Conservation (phyloP, 2,888 invertebrate species). For the Hoplodrina ambigua region DNA sequence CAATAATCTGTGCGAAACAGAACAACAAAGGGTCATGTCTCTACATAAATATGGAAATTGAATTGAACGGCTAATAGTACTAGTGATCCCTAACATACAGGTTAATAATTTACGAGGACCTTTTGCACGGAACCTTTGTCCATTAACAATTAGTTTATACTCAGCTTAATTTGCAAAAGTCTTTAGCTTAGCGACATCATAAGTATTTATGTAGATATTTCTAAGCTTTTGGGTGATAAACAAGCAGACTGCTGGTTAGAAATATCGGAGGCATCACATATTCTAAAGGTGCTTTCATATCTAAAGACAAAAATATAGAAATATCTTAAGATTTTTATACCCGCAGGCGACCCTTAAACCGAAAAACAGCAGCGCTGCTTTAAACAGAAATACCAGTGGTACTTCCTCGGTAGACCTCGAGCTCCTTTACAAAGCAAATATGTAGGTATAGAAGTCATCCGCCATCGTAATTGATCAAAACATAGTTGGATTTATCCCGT, state of each 20-base stretch:
- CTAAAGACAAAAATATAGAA: too few relatives aligned
- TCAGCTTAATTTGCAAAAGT: conserved; percentile 7
- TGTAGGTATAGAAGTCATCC: too few relatives aligned
- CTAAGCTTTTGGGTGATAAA: too few relatives aligned
- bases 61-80: conserved; percentile 23
- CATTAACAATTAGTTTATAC: conserved; percentile 21
- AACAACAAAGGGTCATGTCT: conserved; percentile 17
- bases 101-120: conserved; percentile 15
- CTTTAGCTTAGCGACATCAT: neutral
- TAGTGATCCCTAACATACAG: conserved; percentile 5
- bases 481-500: neutral
- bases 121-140: conserved; percentile 14
- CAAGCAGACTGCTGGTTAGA: neutral
- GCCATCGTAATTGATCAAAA: neutral
- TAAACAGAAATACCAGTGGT: neutral
- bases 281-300: neutral
- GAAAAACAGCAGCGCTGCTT: too few relatives aligned
- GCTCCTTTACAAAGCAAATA: neutral
- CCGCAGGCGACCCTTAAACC: too few relatives aligned
- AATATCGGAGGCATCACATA: neutral
- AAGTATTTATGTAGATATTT: too few relatives aligned
- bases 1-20: conserved; percentile 20
- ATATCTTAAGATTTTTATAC: neutral
- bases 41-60: conserved; percentile 40
- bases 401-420: neutral